Base-by-base conservation (phyloP, 2,888 invertebrate species). In the Listrodromus nycthemerus region DNA sequence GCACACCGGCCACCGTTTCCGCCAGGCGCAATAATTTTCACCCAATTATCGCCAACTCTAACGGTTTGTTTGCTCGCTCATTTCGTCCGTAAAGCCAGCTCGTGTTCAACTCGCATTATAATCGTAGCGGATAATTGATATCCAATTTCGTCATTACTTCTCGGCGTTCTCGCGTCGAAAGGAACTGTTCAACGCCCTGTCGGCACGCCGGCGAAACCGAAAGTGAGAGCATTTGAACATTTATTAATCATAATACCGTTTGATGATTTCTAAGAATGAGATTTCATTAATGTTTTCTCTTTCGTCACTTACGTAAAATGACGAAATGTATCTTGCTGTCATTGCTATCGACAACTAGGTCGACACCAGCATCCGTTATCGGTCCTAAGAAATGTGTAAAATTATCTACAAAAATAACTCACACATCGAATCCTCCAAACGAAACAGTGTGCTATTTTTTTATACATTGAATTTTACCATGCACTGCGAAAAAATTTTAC, bases 61-160 rank as follows among this genome's bases (percentile, higher is more conserved):
- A 91, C 89, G 88, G 90, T 91, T 87, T 90, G 89, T 91, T 91
- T 91, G 88, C 87, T 88, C 85, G 85, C 85, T 87, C 86, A 84
- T 55, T 87, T 88, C 71, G 74, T 82, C 82, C 82, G 86, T 65
- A 63, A 37, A 41, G 5, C 27, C 48, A 24, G 21, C 48, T n/a
- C n/a, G 30, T 48, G 41, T 86, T 87, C 86, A 85, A 82, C 87
- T 89, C 86, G 88, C 87, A 87, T 89, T 90, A 87, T 89, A 90
- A 90, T 91, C 88, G 90, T 90, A 87, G 82, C 69, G 67, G 86
- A 89, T 91, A 90, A 91, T 91, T 91, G 89, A 91, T 90, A 90
- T 89, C 89, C 88, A 87, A 88, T 88, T 88, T 89, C 85, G 88
- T 82, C 84, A 85, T 66, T 75, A 66, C 85, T 83, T 69, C 75